Base-by-base conservation (phyloP, 1,140 invertebrate genomes). In the Octopus sinensis region DNA sequence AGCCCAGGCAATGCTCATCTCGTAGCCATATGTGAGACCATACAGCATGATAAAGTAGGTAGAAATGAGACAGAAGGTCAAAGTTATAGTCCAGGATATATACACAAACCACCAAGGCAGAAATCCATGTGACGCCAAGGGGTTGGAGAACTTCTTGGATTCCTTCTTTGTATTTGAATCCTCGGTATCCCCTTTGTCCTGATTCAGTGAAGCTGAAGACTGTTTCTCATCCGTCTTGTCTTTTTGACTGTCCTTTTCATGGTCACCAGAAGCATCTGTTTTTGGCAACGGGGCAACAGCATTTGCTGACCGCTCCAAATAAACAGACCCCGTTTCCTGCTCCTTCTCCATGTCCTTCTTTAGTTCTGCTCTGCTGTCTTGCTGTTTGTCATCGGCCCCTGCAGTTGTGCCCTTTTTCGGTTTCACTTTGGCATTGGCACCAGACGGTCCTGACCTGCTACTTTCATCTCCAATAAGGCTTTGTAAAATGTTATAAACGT, bases 11-110 rank as follows among this genome's bases (percentile, higher is more conserved):
- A 86, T 76, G 82, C 84, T 86, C 53, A 80, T 82, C 77, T 85
- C 79, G 71, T 84, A 84, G 17, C 87, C 88, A 73, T 85, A 84
- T 75, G 84, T 85, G 0, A 88, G 83, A 6, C 87, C 87, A 54
- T 88, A 88, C 53, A 88, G 79, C 84, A 88, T 86, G 51, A 86
- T 81, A 79, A 87, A 85, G 80, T 84, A 87, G 2, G 88, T 84
- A 10, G 80, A 81, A 23, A 82, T 54, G 6, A 87, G 5, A 12
- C 83, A 81, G 9, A 78, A 73, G 3, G 76, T 6, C 2, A 86
- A 7, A 10, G 82, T 73, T 23, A 87, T 9, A 4, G 80, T 82
- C 86, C 86, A 88, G 43, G 84, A 80, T 73, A 87, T 80, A 80
- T 87, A 87, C 0, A 87, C 10, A 68, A 76, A 83, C 86, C 86